Base-by-base conservation (phyloP, 2,797 vertebrate species). In the Sus cebifrons region DNA sequence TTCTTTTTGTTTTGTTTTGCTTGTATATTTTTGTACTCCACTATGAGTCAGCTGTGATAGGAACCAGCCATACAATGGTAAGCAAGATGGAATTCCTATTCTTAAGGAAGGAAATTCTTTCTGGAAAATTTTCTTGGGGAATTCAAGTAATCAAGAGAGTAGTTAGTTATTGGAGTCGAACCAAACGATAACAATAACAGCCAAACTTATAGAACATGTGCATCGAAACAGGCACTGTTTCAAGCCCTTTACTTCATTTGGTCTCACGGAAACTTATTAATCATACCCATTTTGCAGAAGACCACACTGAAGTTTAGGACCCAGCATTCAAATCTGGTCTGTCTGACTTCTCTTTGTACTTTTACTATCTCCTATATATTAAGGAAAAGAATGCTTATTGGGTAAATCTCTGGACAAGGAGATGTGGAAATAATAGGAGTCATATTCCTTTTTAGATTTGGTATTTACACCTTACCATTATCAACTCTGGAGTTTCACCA, bases 401-500 rank as follows among this genome's bases (percentile, higher is more conserved):
- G 67, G 44, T 86, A 83, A 86, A 81, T 77, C 44, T 62, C 16
- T 94, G 83, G 82, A n/a, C 78, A 74, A 87, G 13, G 16, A 91
- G 32, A 88, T 88, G 18, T 15, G 70, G 36, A 81, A 87, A 88
- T 58, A 16, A 11, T 23, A 36, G 52, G n/a, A 68, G 12, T 49
- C 67, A 20, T 62, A 23, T 16, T 93, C 67, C 18, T 78, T 90
- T 89, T 87, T 68, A 71, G 23, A 73, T 81, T 87, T 58, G 7
- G 32, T 78, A 68, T 44, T 25, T 25, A 49, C 23, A 86, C 65
- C 5, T 83, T 89, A 62, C 29, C 36, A 67, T 94, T 95, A 73
- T 78, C n/a, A 49, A 70, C 14, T 49, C 78, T 81, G 79, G 54
- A 82, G 79, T 94, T 77, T 86, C 86, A 56, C 93, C 40, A 84